Conservation (phyloP, 2,113 vertebrate species). For the Dasypus novemcinctus region DNA sequence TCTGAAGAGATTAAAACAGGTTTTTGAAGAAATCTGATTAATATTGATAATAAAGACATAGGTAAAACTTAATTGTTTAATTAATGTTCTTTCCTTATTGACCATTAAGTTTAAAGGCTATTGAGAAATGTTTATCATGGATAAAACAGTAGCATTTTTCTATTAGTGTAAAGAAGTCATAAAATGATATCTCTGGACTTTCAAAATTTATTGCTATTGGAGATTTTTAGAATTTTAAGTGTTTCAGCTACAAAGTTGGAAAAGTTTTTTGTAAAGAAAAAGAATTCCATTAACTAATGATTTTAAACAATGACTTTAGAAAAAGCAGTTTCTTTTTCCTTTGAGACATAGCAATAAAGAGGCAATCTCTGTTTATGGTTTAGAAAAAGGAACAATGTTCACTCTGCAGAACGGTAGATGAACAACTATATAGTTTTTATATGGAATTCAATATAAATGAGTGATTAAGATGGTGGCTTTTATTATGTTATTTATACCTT, state of each 20-base stretch:
- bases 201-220: constrained; percentile 36
- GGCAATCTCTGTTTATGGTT: constrained; percentile 49
- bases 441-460: constrained; percentile 28
- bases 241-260: constrained; percentile 46
- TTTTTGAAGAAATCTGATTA: not conserved
- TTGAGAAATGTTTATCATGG: not conserved
- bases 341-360: constrained; percentile 23
- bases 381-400: constrained; percentile 4
- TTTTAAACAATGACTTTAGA: constrained; percentile 60
- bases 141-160: not conserved
- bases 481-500: not conserved
- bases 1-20: not conserved
- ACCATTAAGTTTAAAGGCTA: not conserved
- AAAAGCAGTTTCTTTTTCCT: constrained; percentile 49
- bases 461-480: constrained; percentile 45
- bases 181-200: constrained; percentile 11
- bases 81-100: not conserved
- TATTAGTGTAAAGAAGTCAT: not conserved
- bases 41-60: not conserved
- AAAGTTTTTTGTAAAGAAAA: constrained; percentile 57
- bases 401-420: constrained; percentile 39
- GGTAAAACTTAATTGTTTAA: not conserved
- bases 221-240: constrained; percentile 36
- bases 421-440: constrained; percentile 27
- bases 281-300: constrained; percentile 48